Evolutionary conservation across 2,113 vertebrate species (phyloP).

Genomic region (Chloroceryle aenea): DNA sequence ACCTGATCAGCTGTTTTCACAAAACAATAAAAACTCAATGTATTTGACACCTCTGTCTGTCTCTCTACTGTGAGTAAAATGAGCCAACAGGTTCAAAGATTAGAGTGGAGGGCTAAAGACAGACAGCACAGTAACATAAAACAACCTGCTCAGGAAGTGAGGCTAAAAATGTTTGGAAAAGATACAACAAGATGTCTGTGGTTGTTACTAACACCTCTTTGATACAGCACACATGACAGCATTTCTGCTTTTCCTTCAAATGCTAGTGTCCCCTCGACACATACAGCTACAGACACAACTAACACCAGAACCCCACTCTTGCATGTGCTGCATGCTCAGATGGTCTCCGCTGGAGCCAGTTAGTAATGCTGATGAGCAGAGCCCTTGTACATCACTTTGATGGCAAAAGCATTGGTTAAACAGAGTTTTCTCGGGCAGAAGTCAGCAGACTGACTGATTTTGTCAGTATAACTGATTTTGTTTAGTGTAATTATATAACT

Average conservation of each 20-base stretch:
- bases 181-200: neutral
- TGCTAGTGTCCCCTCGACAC: neutral
- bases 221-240: neutral
- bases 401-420: neutral
- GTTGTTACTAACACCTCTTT: neutral
- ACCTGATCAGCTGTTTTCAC: neutral
- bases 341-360: neutral
- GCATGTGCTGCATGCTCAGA: neutral
- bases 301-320: neutral
- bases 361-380: neutral
- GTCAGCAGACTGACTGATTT: neutral
- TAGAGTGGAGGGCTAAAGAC: neutral
- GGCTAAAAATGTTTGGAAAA: neutral
- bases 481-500: neutral
- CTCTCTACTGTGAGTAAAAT: neutral
- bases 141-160: neutral
- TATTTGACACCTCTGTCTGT: neutral
- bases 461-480: neutral
- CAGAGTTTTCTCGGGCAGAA: neutral
- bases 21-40: neutral
- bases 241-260: neutral
- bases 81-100: neutral
- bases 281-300: neutral
- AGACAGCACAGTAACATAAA: neutral
- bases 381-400: neutral